Base-by-base conservation (phyloP, 2,797 vertebrate genomes). In the Crocidura indochinensis region DNA sequence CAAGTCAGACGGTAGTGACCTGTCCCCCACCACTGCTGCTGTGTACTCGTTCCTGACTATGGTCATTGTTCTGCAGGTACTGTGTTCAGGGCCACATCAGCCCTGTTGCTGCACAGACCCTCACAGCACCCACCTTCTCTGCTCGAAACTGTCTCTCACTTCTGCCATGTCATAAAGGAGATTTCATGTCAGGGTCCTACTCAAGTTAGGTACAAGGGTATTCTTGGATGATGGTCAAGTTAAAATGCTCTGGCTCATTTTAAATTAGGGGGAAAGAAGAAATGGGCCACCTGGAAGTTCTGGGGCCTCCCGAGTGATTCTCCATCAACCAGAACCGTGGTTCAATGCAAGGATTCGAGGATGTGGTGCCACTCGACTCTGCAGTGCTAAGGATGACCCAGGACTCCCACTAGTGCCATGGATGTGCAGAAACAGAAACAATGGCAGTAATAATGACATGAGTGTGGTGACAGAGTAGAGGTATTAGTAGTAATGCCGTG, bases 61-160 rank as follows among this genome's bases (percentile, higher is more conserved):
- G 98, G 99, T 99, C 95, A 99, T 99, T 94, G 98, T 99, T 92
- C 98, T 99, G 89, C 99, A 99, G 99, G 99, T 99, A 98, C 95
- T 67, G 1, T 68, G 15, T 53, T 29, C 27, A 68, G 31, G 20
- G 38, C 10, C 47, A 60, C 19, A 8, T 60, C 56, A 5, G 17
- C 22, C 22, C 56, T 20, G 8, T 7, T 65, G 26, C 24, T 65
- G 64, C 26, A 65, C 24, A 65, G 64, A 27, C 27, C 27, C 64
- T 65, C 64, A 19, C 38, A 1, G 8, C 6, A 0, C 11, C 8
- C 24, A 10, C 10, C 64, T 27, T 6, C 64, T 9, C 8, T 2
- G 24, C 27, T 26, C 22, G 24, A 8, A 9, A 8, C 24, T 26
- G 20, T 10, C 27, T 65, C 64, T 26, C 10, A 10, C 64, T 27